Evolutionary conservation across 2,797 vertebrate species (phyloP).

Genomic region (Rallus crepitans): DNA sequence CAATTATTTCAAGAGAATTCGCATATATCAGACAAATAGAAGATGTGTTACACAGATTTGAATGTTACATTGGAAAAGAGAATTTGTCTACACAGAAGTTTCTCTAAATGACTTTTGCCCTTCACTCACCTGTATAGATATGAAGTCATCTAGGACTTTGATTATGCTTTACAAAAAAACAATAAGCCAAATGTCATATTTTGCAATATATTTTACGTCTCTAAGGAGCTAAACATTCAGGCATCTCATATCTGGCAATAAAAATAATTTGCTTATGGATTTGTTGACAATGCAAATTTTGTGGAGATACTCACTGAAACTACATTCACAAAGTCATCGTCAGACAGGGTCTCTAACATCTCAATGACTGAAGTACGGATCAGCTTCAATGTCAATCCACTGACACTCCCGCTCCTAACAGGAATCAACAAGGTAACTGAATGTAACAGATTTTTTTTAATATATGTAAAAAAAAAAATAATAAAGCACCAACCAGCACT

Average conservation of each 20-base stretch:
- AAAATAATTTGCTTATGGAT: background rate
- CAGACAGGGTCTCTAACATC: slow-evolving; percentile 97
- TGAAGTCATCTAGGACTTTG: background rate
- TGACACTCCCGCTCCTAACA: slow-evolving; percentile 94
- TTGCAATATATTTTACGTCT: background rate
- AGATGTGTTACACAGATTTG: background rate
- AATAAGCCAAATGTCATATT: background rate
- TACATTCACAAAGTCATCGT: slow-evolving; percentile 98
- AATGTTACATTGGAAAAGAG: background rate
- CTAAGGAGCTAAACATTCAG: background rate
- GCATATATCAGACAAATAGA: background rate
- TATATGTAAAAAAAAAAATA: background rate
- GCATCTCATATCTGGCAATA: background rate
- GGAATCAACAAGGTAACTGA: background rate
- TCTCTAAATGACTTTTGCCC: background rate
- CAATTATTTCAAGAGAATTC: background rate
- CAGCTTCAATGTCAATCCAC: slow-evolving; percentile 93
- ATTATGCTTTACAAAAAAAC: background rate
- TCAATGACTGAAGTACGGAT: slow-evolving; percentile 96
- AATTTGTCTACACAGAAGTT: background rate
- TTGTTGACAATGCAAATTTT: background rate
- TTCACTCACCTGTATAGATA: background rate
- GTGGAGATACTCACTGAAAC: slow-evolving; percentile 90
- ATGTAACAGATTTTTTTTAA: background rate
- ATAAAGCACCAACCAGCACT: background rate